These are phyloP conservation scores for Erannis defoliaria DNA, from an alignment of 2,888 invertebrate species.

Conservation along the genomic window DNA sequence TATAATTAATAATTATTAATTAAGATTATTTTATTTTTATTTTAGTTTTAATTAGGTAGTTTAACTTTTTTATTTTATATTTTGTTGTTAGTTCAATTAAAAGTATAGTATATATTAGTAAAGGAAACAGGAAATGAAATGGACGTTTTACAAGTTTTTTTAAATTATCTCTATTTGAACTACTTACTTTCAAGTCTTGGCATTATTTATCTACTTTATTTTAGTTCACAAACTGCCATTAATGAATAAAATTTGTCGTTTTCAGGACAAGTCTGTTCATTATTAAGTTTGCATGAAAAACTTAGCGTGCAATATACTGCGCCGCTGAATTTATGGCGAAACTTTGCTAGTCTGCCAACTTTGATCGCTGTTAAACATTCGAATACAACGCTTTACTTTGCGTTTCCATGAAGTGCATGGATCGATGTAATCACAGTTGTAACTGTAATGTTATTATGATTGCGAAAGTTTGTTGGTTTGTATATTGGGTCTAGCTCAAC, in stretches of 20 bases:
- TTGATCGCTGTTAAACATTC: conserved; percentile 54
- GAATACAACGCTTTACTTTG: conserved; percentile 47
- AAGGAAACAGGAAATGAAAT: no score
- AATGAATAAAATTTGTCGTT: conserved; percentile 1
- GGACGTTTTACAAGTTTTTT: background rate
- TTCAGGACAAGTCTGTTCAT: conserved; percentile 11
- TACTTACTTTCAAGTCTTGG: no score
- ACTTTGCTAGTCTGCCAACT: conserved; percentile 58
- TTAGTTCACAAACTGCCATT: background rate
- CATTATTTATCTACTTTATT: background rate
- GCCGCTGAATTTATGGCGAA: conserved; percentile 67
- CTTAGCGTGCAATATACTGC: conserved; percentile 52
- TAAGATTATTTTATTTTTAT: no score
- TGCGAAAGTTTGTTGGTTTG: no score
- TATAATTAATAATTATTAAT: no score
- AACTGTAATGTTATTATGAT: no score
- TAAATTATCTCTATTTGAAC: background rate
- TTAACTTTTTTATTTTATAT: no score
- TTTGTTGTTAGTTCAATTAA: no score
- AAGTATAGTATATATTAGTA: no score
- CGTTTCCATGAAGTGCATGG: conserved; percentile 24
- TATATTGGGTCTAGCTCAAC: no score
- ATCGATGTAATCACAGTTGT: background rate
- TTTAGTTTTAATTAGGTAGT: no score
- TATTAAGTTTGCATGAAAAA: conserved; percentile 43